Evolutionary conservation across 2,113 vertebrate species (phyloP).

Genomic region (Seriola aureovittata): DNA sequence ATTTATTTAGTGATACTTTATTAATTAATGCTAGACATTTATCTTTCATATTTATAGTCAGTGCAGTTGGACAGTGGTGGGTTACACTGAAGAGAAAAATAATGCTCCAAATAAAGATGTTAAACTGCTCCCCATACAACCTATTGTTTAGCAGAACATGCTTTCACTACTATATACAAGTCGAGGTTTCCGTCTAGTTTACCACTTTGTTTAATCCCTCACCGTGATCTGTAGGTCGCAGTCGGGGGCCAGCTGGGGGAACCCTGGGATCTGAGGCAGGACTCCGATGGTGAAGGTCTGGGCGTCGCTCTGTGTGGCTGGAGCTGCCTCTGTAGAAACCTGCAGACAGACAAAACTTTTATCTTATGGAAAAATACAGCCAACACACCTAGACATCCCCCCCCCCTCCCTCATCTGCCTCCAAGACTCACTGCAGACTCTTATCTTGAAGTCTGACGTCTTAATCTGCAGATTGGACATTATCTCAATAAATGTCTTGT

Average conservation of each 20-base stretch:
- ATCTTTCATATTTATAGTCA: no score
- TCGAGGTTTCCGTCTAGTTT: no score
- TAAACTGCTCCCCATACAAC: no score
- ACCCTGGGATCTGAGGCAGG: constrained; percentile 86
- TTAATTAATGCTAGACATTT: no score
- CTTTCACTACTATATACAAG: no score
- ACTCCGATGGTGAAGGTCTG: constrained; percentile 92
- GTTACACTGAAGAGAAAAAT: no score
- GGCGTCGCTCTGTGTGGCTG: constrained; percentile 79
- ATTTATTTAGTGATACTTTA: no score
- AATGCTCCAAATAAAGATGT: no score
- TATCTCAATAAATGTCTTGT: background rate
- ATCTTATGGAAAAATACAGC: background rate
- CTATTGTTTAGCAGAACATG: no score
- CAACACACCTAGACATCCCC: background rate
- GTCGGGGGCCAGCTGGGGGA: constrained; percentile 86
- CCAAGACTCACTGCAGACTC: background rate
- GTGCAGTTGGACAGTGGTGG: no score
- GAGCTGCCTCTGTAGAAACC: constrained; percentile 86
- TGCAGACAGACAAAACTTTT: constrained; percentile 64
- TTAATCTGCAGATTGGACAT: background rate
- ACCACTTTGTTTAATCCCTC: constrained; percentile 44
- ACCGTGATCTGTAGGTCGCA: constrained; percentile 93
- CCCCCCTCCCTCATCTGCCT: background rate
- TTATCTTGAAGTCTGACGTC: background rate